Percentiles rank a stretch among this genome's conserved stretches.
Conservation (phyloP, 2,113 vertebrate species). For the Carassius gibelio region DNA sequence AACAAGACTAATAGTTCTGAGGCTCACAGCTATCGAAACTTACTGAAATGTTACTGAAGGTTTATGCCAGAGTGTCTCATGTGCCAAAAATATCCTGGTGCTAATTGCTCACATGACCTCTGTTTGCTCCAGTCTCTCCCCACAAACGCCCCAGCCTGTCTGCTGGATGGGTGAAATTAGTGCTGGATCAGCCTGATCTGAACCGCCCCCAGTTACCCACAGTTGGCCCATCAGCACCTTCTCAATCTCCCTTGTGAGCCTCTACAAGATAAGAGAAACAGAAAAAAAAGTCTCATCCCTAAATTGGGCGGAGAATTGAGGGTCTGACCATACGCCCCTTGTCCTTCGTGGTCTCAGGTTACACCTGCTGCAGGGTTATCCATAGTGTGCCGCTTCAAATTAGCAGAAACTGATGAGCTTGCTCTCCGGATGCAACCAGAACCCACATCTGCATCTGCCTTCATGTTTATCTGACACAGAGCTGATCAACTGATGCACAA, state of each 20-base stretch:
- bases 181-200: conserved; percentile 69
- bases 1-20: conserved; percentile 3
- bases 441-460: conserved; percentile 46
- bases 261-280: not conserved
- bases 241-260: conserved; percentile 43
- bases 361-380: conserved; percentile 56
- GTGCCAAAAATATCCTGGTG: conserved; percentile 51
- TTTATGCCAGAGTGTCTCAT: conserved; percentile 32
- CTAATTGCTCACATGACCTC: conserved; percentile 35
- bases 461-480: not conserved
- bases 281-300: conserved; percentile 33
- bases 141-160: conserved; percentile 3
- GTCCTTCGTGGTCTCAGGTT: conserved; percentile 49
- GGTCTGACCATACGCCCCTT: conserved; percentile 15
- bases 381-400: conserved; percentile 49
- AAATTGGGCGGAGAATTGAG: conserved; percentile 27
- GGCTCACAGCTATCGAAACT: not conserved
- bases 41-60: conserved; percentile 35
- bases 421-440: conserved; percentile 71
- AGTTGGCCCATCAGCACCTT: conserved; percentile 61
- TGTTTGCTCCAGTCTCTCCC: conserved; percentile 15
- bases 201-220: conserved; percentile 48
- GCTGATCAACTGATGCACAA: conserved; percentile 18
- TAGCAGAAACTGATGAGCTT: conserved; percentile 69
- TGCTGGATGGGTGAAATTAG: conserved; percentile 60